phyloP scores from a whole-genome alignment of 2,888 invertebrate species.

The Uloborus plumipes region DNA sequence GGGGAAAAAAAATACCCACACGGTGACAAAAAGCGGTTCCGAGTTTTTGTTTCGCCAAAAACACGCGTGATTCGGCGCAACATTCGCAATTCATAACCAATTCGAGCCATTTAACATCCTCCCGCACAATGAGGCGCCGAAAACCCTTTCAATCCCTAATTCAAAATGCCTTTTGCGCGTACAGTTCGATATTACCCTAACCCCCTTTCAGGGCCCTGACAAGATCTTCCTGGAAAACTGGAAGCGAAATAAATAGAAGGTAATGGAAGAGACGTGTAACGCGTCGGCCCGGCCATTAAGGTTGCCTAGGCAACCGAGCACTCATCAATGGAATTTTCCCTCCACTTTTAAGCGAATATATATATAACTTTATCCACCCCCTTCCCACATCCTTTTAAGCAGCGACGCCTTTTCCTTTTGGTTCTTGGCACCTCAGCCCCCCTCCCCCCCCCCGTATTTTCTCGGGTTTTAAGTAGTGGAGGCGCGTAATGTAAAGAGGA shows the following conservation, averaged over 20 bases:
- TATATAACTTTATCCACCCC: conserved; percentile 43
- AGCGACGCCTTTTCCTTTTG: conserved; percentile 31
- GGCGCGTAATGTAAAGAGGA: conserved; percentile 26
- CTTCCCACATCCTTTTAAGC: conserved; percentile 39
- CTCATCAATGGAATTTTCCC: conserved; percentile 58
- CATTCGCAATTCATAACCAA: conserved; percentile 5
- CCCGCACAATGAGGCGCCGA: conserved; percentile 1
- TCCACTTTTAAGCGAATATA: conserved; percentile 62
- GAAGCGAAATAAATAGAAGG: conserved; percentile 62
- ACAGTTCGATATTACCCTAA: conserved; percentile 23
- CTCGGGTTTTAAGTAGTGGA: conserved; percentile 43
- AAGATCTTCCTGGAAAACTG: conserved; percentile 45
- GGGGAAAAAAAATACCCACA: too few species aligned
- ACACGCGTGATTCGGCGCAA: too few species aligned
- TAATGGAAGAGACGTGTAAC: conserved; percentile 64
- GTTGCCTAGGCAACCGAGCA: conserved; percentile 54
- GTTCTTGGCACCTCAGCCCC: too few species aligned
- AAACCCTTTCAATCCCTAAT: conserved; percentile 11
- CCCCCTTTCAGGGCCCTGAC: conserved; percentile 18
- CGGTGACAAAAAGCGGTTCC: too few species aligned
- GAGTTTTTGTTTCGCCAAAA: too few species aligned
- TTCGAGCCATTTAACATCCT: conserved; percentile 7
- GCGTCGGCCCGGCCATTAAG: conserved; percentile 55
- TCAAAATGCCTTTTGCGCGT: conserved; percentile 7
- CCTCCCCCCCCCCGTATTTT: neutral